Base-by-base conservation (phyloP, 2,888 invertebrate species). In the Autographa pulchrina region DNA sequence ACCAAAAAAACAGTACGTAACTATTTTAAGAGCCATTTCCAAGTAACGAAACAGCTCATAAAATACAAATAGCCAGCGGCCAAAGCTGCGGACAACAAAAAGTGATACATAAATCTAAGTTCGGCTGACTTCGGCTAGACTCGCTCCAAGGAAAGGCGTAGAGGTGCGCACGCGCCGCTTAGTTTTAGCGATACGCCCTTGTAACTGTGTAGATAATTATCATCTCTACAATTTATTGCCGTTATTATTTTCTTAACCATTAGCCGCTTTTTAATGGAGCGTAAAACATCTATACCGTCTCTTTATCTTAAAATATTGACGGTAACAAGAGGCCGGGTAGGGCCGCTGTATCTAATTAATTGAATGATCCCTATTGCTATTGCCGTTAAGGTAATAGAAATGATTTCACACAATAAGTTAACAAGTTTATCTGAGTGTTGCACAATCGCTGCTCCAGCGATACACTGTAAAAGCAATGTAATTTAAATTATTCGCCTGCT, bases 201-300 rank as follows among this genome's bases (percentile, higher is more conserved):
- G 82, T 82, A 82, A 86, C 82, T 77, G 80, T 80, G 74, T 65
- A 74, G 84, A 81, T 83, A 86, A 86, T 86, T 86, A 86, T 82
- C 85, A 83, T 83, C 75, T 74, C 61, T 56, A 73, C 67, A 78
- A 86, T 86, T 86, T 86, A 86, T 81, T 67, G 72, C 74, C 65
- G 72, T 82, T 78, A 84, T 84, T 80, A 85, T 82, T 86, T 85
- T 78, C 81, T 69, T 73, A 73, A 60, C 76, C 69, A 84, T 84
- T 81, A 84, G 70, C 71, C 75, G 76, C 77, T 73, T 82, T 86
- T 82, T 81, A 78, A 80, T 83, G 73, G 78, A 64, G 68, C 78
- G 82, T 79, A 81, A 74, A 85, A 81, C 78, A 82, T 84, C 73
- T 77, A 80, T 71, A 72, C 64, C 43, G 43, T 63, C 59, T 62